phyloP scores from a whole-genome alignment of 2,113 vertebrate genomes.

The Origma solitaria region DNA sequence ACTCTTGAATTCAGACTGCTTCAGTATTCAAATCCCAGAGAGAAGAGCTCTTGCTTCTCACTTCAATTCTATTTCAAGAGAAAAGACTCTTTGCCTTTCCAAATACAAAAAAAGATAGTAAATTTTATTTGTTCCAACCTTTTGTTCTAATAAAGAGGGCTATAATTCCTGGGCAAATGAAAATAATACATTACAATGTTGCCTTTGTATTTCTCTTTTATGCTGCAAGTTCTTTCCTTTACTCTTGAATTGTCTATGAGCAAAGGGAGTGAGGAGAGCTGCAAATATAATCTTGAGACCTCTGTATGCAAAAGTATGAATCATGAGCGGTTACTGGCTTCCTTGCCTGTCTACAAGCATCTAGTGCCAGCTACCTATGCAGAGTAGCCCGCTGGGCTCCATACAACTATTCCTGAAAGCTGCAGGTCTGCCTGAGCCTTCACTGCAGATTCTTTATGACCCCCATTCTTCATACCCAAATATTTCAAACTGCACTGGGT shows the following conservation, averaged over 20 bases:
- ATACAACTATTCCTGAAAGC: not conserved
- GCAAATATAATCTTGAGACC: not conserved
- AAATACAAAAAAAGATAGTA: not conserved
- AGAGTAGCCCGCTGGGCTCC: not conserved
- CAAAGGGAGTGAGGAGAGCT: not conserved
- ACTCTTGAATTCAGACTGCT: not conserved
- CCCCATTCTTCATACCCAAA: not conserved
- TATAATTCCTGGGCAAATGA: not conserved
- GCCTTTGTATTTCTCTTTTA: not conserved
- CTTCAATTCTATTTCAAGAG: not conserved
- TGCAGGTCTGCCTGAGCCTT: not conserved
- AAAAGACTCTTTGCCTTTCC: not conserved
- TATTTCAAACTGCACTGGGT: not conserved
- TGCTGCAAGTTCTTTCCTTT: not conserved
- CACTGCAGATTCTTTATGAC: not conserved
- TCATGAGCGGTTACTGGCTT: not conserved
- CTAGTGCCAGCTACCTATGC: not conserved
- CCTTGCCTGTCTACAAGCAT: not conserved
- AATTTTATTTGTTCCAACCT: slow-evolving; percentile 1
- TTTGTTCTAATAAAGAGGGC: not conserved
- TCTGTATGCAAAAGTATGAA: not conserved
- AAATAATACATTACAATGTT: not conserved
- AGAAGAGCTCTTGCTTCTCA: not conserved
- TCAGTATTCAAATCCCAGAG: not conserved
- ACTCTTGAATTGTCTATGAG: not conserved